Evolutionary conservation across 2,888 invertebrate genomes (phyloP).

Genomic region (Endotricha flammealis): DNA sequence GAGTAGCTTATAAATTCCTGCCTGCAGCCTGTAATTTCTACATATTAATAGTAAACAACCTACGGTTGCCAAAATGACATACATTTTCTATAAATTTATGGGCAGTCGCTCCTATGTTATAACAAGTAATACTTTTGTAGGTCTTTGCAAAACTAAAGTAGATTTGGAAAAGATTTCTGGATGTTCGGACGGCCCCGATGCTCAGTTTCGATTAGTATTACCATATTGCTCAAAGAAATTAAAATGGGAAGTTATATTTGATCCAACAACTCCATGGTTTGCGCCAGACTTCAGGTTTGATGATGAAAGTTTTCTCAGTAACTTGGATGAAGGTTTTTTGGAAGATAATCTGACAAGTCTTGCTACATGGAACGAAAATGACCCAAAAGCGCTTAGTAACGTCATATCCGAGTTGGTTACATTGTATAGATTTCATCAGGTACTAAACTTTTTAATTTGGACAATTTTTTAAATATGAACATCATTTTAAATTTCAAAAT

Average conservation of each 20-base stretch:
- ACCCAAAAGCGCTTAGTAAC: constrained; percentile 77
- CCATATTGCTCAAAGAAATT: constrained; percentile 84
- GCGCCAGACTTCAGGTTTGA: constrained; percentile 87
- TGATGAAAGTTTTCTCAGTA: constrained; percentile 81
- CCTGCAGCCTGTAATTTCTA: background rate
- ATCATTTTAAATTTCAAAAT: too few relatives aligned
- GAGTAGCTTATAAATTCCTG: background rate
- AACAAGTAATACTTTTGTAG: constrained; percentile 38
- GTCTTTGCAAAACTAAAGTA: constrained; percentile 66
- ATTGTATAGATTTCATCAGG: constrained; percentile 82
- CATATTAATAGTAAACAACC: background rate
- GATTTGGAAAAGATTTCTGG: constrained; percentile 61
- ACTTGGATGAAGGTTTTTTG: constrained; percentile 75
- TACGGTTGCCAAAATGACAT: too few relatives aligned
- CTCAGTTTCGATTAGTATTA: constrained; percentile 80
- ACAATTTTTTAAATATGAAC: too few relatives aligned
- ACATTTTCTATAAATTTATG: too few relatives aligned
- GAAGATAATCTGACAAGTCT: constrained; percentile 77
- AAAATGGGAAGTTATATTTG: constrained; percentile 85
- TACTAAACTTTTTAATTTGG: too few relatives aligned
- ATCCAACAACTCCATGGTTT: constrained; percentile 78
- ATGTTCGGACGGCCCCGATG: constrained; percentile 50
- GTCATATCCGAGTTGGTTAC: constrained; percentile 80
- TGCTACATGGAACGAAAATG: constrained; percentile 80
- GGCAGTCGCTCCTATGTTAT: too few relatives aligned